Conservation (phyloP, 2,113 vertebrate genomes). For the Pundamilia nyererei region DNA sequence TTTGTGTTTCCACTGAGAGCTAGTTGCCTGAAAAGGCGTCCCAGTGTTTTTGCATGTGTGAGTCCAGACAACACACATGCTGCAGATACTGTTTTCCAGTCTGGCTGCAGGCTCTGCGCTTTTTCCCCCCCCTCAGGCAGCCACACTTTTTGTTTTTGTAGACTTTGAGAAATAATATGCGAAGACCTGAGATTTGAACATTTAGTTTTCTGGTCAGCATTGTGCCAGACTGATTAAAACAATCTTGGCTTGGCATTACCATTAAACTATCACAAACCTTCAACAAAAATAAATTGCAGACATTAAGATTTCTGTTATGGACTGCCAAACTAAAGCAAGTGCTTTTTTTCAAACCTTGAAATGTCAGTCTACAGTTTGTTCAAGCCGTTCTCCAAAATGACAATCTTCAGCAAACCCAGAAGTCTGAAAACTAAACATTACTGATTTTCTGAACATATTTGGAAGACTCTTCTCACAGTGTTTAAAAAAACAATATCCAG, state of each 20-base stretch:
- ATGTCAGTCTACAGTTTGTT: neutral
- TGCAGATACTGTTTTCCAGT: neutral
- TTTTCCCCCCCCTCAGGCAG: neutral
- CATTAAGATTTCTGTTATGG: neutral
- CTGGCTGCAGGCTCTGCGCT: neutral
- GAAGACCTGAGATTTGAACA: neutral
- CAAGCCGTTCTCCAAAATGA: too few species aligned
- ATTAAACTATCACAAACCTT: neutral
- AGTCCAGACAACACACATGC: neutral
- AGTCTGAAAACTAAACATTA: neutral
- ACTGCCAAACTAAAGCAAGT: neutral
- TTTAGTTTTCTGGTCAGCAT: neutral
- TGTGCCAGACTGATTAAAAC: neutral
- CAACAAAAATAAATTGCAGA: neutral
- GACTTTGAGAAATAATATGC: neutral
- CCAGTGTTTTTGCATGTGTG: neutral
- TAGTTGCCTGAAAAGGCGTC: neutral
- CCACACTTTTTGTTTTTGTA: neutral
- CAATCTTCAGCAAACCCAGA: neutral
- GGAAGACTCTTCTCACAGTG: neutral
- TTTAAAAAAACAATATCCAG: neutral
- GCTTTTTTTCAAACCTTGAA: neutral
- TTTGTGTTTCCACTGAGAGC: slow-evolving; percentile 21
- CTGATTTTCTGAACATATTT: neutral
- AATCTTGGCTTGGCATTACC: neutral